Base-by-base conservation (phyloP, 2,797 vertebrate genomes). In the Pogoniulus pusillus region DNA sequence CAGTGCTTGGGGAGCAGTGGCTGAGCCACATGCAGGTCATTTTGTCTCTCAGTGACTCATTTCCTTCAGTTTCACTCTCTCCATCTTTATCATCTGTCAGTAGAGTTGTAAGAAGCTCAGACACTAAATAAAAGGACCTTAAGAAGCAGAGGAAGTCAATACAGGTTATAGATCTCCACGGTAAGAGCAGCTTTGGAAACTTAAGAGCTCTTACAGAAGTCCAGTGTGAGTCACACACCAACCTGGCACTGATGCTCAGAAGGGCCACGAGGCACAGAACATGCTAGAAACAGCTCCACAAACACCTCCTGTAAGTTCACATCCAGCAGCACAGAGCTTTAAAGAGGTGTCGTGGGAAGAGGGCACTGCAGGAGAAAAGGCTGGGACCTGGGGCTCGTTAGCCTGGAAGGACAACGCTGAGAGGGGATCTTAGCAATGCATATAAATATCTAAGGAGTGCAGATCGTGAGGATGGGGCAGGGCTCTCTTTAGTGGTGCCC, bases 41-140 rank as follows among this genome's bases (percentile, higher is more conserved):
- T 85, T 58, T 74, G 49, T 64, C 72, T 94, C 32, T n/a, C 57
- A 58, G 58, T 95, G 58, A 82, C 72, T 84, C 69, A 8, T 3
- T 89, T 82, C 58, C 62, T 85, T 29, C 45, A 65, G 71, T 85
- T 77, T 35, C 64, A 22, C 22, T 91, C 57, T 30, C 41, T 65
- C 27, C 45, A 20, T 94, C 65, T 88, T 83, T 29, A 54, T 84
- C 64, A 70, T 84, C 77, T 85, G 68, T 68, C 90, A 95, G 64
- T 57, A 51, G 70, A 88, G 72, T 49, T 74, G 35, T 35, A 70
- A 76, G 85, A 43, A 70, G 39, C 10, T 85, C 84, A 60, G 65
- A 35, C 18, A 69, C 12, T 58, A 70, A 81, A 63, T 85, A 64
- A 73, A 84, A 79, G 29, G 26, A 69, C 10, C 2, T 59, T 87